These are phyloP conservation scores for Saturnia japonica DNA, from an alignment of 2,888 invertebrate species.

Conservation along the genomic window DNA sequence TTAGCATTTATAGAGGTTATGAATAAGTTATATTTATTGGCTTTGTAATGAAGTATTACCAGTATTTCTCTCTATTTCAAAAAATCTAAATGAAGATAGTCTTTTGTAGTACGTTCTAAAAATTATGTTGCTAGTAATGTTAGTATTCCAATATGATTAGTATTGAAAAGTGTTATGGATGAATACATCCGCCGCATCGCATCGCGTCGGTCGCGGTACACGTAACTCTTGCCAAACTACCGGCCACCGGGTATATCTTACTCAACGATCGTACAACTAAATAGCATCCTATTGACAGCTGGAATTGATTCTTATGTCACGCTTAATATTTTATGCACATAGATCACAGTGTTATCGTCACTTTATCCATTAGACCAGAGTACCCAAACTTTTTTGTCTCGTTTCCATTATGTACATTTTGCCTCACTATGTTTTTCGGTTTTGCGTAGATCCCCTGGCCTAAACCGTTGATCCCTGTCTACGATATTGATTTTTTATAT, in stretches of 20 bases:
- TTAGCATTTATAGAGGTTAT: not conserved
- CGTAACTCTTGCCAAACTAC: constrained; percentile 43
- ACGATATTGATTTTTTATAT: too few relatives aligned
- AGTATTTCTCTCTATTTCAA: not conserved
- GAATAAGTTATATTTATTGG: not conserved
- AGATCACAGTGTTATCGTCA: not conserved
- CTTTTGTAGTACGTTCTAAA: not conserved
- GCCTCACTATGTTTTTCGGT: too few relatives aligned
- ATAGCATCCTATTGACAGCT: constrained; percentile 32
- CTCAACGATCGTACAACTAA: constrained; percentile 31
- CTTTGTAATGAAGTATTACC: not conserved
- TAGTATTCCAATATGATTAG: not conserved
- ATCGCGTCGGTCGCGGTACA: constrained; percentile 23
- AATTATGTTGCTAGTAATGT: not conserved
- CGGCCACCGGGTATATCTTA: constrained; percentile 28
- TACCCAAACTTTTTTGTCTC: too few relatives aligned
- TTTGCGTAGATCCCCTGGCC: too few relatives aligned
- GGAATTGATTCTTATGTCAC: constrained; percentile 24
- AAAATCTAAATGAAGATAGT: not conserved
- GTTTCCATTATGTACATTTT: too few relatives aligned
- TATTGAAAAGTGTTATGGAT: constrained; percentile 42
- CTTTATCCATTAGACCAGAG: too few relatives aligned
- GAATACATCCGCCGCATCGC: constrained; percentile 33
- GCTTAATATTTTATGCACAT: not conserved
- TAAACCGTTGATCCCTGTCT: too few relatives aligned